A percentile compares a stretch with the other conserved stretches of the same genome.
These are phyloP conservation scores for Euglossa dilemma DNA, from an alignment of 1,140 invertebrate species.

Conservation along the genomic window DNA sequence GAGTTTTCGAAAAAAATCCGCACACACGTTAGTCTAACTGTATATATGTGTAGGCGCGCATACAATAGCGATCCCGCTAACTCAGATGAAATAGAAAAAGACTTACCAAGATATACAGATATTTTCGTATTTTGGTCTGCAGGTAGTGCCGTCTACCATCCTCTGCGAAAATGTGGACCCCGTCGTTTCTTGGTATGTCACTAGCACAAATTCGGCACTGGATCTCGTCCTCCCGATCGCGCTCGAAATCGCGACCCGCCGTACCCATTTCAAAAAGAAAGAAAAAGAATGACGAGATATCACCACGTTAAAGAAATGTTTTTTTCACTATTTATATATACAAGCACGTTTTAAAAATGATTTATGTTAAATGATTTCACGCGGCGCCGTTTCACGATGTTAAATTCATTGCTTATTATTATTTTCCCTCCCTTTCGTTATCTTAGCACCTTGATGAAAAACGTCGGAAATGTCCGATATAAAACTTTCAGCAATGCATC, in stretches of 20 bases:
- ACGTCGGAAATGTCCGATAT: slow-evolving; percentile 36
- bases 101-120: slow-evolving; percentile 83
- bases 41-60: slow-evolving; percentile 21
- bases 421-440: slow-evolving; percentile 22
- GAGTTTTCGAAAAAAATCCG: slow-evolving; percentile 40
- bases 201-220: slow-evolving; percentile 83
- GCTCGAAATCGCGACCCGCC: slow-evolving; percentile 69
- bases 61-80: slow-evolving; percentile 14
- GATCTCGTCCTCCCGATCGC: slow-evolving; percentile 55
- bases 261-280: slow-evolving; percentile 74
- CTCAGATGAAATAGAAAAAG: slow-evolving; percentile 6
- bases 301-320: slow-evolving; percentile 15
- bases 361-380: slow-evolving; percentile 34
- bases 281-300: slow-evolving; percentile 38
- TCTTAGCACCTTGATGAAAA: slow-evolving; percentile 44
- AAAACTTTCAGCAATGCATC: slow-evolving; percentile 68
- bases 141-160: slow-evolving; percentile 82
- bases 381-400: slow-evolving; percentile 27
- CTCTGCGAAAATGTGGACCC: slow-evolving; percentile 82
- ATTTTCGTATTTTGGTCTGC: slow-evolving; percentile 83
- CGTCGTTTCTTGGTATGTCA: slow-evolving; percentile 74
- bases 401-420: slow-evolving; percentile 48
- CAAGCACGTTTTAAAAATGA: slow-evolving; percentile 24
- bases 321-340: slow-evolving; percentile 7
- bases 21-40: not conserved